A percentile compares a stretch with the other conserved stretches of the same genome.
These are phyloP conservation scores for Rhamphomyia laevipes DNA, from an alignment of 2,888 invertebrate species.

Conservation along the genomic window DNA sequence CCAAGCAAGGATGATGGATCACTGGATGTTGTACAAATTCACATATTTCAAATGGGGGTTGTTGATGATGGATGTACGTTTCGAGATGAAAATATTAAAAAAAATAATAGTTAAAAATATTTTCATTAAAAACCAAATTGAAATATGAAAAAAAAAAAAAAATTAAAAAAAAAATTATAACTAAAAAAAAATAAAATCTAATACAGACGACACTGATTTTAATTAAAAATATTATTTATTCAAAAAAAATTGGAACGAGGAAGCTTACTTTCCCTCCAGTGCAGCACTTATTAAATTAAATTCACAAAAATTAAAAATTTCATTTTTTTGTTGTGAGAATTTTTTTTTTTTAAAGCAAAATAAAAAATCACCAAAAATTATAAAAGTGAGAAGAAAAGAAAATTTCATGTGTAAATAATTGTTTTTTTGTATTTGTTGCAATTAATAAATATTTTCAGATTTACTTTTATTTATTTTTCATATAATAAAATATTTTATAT, in stretches of 20 bases:
- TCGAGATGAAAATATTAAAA: neutral
- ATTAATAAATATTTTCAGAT: too few relatives aligned
- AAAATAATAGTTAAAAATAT: neutral
- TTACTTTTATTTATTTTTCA: neutral
- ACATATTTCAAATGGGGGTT: too few relatives aligned
- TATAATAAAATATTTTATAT: neutral
- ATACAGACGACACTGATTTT: neutral
- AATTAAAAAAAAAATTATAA: neutral
- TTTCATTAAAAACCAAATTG: neutral
- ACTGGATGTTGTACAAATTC: slow-evolving; percentile 37
- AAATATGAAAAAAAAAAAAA: neutral
- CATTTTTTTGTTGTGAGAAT: neutral
- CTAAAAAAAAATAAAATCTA: neutral
- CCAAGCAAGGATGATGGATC: slow-evolving; percentile 74
- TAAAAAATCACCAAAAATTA: neutral
- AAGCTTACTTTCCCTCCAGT: slow-evolving; percentile 56
- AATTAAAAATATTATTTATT: neutral
- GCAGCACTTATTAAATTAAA: slow-evolving; percentile 44
- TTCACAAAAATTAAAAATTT: slow-evolving; percentile 6
- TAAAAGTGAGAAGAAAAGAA: slow-evolving; percentile 18
- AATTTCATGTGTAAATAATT: slow-evolving; percentile 4
- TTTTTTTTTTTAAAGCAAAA: neutral
- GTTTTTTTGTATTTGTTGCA: too few relatives aligned
- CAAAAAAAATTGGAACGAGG: slow-evolving; percentile 9
- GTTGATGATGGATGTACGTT: too few relatives aligned